Evolutionary conservation across 2,113 vertebrate genomes (phyloP), one percentile per base, ranked within the genome.

Genomic region (Hypanus sabinus): DNA sequence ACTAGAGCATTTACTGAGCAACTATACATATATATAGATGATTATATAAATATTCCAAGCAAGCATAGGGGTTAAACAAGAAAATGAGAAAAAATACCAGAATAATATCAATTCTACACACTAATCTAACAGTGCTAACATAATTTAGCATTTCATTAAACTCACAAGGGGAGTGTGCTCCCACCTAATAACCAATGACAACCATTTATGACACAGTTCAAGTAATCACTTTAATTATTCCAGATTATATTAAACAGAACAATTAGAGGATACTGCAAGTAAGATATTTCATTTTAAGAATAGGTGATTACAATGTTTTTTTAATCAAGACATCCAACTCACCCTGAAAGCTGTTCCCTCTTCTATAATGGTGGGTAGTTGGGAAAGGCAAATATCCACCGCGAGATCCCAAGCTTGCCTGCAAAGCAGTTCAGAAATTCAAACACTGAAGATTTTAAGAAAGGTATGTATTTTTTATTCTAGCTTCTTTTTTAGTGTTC

Each of bases 341-440:
- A 99, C 99, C 96, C 98, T 97, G 95, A 99, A 99, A 11, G 98
- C 98, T 0, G 98, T 99, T 95, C 98, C 98, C 94, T 99, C 99
- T 95, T 99, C 98, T 0, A 99, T 99, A 95, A 99, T 99, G 36
- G 99, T 99, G 1, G 99, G 99, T 94, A 99, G 96, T 95, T 99
- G 99, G 94, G 99, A 99, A 93, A 99, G 98, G 95, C 99, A 99
- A 94, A 99, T 99, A 96, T 99, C 99, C 94, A 99, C 99, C 0
- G 99, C 99, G 0, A 99, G 97, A 96, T 99, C 99, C 99, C 99
- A 99, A 0, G 99, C 99, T 95, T 99, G 98, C 99, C 99, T 99
- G 95, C 0, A 94, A 94, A 94, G 73, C 91, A 83, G 91, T 30
- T 85, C 33, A 90, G 75, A 73, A 14, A 75, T 93, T 12, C 8